These are phyloP conservation scores for Zosterops pallidus DNA, from an alignment of 2,113 vertebrate genomes.

Conservation along the genomic window DNA sequence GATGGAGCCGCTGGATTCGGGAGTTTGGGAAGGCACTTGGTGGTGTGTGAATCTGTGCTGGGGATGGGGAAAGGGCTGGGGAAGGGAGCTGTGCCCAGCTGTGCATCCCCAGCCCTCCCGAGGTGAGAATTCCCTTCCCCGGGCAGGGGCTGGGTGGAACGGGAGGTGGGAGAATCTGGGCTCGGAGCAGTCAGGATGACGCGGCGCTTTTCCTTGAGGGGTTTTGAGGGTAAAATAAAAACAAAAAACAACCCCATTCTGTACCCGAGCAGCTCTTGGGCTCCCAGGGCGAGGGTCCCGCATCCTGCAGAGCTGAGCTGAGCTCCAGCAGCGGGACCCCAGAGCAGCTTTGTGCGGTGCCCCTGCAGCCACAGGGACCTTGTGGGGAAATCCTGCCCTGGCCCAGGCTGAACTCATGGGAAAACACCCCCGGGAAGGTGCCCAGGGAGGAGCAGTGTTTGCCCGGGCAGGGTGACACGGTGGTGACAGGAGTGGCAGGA, in stretches of 20 bases:
- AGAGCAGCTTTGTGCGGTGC: background rate
- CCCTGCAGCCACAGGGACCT: background rate
- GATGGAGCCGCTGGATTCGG: background rate
- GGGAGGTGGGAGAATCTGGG: background rate
- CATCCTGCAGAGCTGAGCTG: background rate
- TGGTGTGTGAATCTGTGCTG: background rate
- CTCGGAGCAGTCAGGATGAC: background rate
- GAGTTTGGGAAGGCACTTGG: rapidly evolving
- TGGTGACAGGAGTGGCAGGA: background rate
- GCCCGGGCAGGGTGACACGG: background rate
- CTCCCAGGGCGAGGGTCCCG: background rate
- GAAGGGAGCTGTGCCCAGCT: background rate
- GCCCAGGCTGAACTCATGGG: background rate
- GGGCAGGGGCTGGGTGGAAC: background rate
- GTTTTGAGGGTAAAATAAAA: background rate
- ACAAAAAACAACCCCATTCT: no score
- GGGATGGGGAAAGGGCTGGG: background rate
- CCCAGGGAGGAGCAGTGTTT: background rate
- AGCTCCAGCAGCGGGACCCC: background rate
- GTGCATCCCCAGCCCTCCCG: background rate
- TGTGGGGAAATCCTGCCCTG: background rate
- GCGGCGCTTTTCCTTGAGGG: background rate
- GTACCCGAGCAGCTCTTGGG: background rate
- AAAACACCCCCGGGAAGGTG: rapidly evolving
- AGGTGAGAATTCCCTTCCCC: background rate